Conservation (phyloP, 2,797 vertebrate species). For the Cetoscarus ocellatus region DNA sequence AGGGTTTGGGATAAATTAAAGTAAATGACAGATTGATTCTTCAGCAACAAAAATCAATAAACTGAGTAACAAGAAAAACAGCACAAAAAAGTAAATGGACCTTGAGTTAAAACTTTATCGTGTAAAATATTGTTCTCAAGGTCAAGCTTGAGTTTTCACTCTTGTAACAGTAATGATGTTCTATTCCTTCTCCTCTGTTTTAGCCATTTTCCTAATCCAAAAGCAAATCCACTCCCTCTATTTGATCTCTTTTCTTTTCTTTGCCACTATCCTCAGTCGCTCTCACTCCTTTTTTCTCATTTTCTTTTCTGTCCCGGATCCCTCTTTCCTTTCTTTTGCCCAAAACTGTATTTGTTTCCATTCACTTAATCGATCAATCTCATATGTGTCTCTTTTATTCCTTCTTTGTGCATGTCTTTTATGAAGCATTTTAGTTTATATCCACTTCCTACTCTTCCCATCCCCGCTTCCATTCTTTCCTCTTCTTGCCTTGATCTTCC, state of each 20-base stretch:
- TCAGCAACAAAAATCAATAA: constrained; percentile 21
- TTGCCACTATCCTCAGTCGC: neutral
- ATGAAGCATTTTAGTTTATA: neutral
- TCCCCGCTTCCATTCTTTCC: neutral
- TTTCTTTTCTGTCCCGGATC: neutral
- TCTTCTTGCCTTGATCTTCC: neutral
- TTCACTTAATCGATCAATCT: neutral
- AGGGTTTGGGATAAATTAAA: neutral
- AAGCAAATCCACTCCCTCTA: neutral
- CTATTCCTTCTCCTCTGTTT: neutral
- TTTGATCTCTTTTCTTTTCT: neutral
- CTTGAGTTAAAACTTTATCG: neutral
- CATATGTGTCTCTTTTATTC: neutral
- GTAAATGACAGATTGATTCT: constrained; percentile 1
- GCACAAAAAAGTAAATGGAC: neutral
- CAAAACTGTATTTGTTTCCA: neutral
- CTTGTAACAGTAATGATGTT: neutral
- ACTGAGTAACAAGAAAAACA: constrained; percentile 6
- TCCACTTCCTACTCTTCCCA: neutral
- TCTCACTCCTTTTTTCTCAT: neutral
- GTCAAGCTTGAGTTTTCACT: neutral
- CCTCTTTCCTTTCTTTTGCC: constrained; percentile 4
- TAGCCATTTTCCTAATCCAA: neutral
- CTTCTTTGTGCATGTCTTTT: neutral
- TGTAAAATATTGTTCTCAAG: constrained; percentile 2